phyloP scores from a whole-genome alignment of 1,140 invertebrate species.

The Helicoverpa zea region DNA sequence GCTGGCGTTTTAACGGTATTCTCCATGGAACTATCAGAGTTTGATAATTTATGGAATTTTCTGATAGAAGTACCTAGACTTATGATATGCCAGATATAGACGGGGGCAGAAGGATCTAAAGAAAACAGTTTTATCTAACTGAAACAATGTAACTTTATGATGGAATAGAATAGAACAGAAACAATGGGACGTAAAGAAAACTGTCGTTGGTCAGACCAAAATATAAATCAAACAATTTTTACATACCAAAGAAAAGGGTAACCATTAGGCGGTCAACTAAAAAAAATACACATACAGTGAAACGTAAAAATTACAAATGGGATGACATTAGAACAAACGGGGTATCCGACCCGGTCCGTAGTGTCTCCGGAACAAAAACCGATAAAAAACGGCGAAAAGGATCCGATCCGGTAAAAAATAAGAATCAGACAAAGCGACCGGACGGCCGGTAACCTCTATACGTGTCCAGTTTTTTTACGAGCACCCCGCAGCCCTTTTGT shows the following conservation, averaged over 20 bases:
- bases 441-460: slow-evolving; percentile 76
- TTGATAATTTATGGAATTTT: no score
- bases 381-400: slow-evolving; percentile 82
- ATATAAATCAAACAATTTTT: slow-evolving; percentile 50
- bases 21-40: neutral
- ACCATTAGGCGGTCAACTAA: slow-evolving; percentile 64
- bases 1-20: neutral
- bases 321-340: slow-evolving; percentile 81
- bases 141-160: neutral
- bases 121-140: neutral
- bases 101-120: no score
- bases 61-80: no score
- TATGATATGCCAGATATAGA: no score
- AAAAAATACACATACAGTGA: slow-evolving; percentile 50
- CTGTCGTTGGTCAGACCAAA: slow-evolving; percentile 10
- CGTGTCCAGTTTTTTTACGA: slow-evolving; percentile 85
- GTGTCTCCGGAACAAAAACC: slow-evolving; percentile 85
- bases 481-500: slow-evolving; percentile 79
- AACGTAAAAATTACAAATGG: slow-evolving; percentile 82
- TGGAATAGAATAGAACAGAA: neutral
- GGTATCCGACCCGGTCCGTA: slow-evolving; percentile 47
- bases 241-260: slow-evolving; percentile 58
- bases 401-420: slow-evolving; percentile 86
- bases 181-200: slow-evolving; percentile 33
- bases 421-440: slow-evolving; percentile 84